Percentiles rank a stretch among this genome's conserved stretches.
phyloP scores from a whole-genome alignment of 2,113 vertebrate genomes.

The Ibidorhyncha struthersii region DNA sequence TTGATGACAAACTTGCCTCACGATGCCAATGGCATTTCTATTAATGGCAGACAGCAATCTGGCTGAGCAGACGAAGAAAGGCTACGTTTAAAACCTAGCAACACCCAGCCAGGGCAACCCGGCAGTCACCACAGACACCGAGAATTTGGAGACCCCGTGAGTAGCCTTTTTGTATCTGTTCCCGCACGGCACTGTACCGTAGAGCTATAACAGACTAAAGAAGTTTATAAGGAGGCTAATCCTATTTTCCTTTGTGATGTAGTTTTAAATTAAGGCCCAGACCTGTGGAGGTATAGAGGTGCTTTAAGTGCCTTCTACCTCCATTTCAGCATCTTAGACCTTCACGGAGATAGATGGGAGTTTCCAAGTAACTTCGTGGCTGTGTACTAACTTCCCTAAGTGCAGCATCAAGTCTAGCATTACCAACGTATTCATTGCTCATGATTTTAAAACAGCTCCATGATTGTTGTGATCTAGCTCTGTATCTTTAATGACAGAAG shows the following conservation, averaged over 20 bases:
- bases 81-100: conserved; percentile 18
- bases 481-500: neutral
- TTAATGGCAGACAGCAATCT: conserved; percentile 5
- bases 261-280: neutral
- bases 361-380: neutral
- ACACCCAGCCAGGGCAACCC: neutral
- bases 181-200: neutral
- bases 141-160: neutral
- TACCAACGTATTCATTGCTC: neutral
- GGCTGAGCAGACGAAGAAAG: conserved; percentile 23
- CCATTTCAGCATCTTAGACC: neutral
- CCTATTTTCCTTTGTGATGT: neutral
- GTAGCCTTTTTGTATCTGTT: neutral
- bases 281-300: neutral
- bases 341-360: neutral
- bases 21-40: conserved; percentile 29
- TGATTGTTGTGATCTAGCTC: neutral
- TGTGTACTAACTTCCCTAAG: neutral
- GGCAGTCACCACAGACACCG: neutral
- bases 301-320: neutral
- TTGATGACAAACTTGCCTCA: conserved; percentile 8
- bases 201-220: neutral
- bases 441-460: neutral
- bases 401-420: neutral
- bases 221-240: neutral